These are phyloP conservation scores for Griposia aprilina DNA, from an alignment of 2,888 invertebrate genomes.

Conservation along the genomic window DNA sequence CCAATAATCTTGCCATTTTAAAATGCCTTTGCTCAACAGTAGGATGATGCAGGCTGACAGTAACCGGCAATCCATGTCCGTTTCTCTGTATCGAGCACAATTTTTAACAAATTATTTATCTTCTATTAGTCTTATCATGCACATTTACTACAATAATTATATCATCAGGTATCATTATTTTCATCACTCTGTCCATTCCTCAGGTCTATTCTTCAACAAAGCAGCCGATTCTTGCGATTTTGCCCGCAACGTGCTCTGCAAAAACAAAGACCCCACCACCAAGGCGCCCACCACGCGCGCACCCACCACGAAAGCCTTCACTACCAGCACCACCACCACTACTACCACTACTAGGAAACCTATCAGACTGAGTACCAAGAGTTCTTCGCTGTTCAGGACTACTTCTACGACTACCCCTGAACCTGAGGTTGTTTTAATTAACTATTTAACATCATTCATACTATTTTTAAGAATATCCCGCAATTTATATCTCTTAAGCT, in stretches of 20 bases:
- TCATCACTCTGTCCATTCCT: neutral
- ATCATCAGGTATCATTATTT: neutral
- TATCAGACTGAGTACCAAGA: conserved; percentile 85
- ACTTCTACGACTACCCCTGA: conserved; percentile 85
- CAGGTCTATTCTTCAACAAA: conserved; percentile 97
- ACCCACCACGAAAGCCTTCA: conserved; percentile 81
- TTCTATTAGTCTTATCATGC: neutral
- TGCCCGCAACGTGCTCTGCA: conserved; percentile 96
- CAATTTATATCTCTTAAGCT: neutral
- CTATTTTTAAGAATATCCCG: neutral
- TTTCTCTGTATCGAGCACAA: neutral
- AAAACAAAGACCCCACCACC: conserved; percentile 90
- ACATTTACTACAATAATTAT: neutral
- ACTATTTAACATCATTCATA: neutral
- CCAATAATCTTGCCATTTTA: too few relatives aligned
- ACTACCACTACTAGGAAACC: conserved; percentile 85
- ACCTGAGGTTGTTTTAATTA: conserved; percentile 76
- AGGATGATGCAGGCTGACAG: neutral
- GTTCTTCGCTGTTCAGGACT: conserved; percentile 81
- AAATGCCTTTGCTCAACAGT: neutral
- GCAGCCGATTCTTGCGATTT: conserved; percentile 98
- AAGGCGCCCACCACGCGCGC: conserved; percentile 79
- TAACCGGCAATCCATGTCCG: neutral
- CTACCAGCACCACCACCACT: conserved; percentile 82
- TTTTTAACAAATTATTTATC: neutral